A percentile compares a stretch with the other conserved stretches of the same genome.
These are phyloP conservation scores for Momotus momota DNA, from an alignment of 2,797 vertebrate species.

Conservation along the genomic window DNA sequence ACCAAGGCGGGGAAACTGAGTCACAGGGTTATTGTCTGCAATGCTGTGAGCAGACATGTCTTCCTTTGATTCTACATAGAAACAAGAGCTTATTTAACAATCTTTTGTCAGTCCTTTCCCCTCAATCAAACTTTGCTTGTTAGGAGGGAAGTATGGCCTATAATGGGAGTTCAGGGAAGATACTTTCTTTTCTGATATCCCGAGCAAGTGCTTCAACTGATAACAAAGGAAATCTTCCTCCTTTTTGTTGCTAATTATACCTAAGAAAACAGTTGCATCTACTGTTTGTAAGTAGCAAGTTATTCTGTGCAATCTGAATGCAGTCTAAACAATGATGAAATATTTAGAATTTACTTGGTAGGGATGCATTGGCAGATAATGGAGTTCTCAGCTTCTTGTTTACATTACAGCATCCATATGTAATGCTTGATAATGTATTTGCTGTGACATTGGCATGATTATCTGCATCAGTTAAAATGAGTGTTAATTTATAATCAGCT, in stretches of 20 bases:
- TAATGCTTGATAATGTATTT: conserved; percentile 23
- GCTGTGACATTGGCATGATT: conserved; percentile 1
- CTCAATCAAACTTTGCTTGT: background rate
- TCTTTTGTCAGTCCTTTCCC: background rate
- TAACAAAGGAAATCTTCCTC: background rate
- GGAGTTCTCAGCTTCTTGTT: conserved; percentile 34
- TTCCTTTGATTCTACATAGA: background rate
- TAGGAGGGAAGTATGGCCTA: background rate
- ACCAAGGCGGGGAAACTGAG: background rate
- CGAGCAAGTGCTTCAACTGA: background rate
- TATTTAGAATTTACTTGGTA: background rate
- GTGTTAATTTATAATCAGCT: background rate
- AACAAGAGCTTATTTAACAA: background rate
- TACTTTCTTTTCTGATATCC: background rate
- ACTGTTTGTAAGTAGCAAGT: background rate
- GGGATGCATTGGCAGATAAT: background rate
- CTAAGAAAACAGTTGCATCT: background rate
- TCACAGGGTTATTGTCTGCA: background rate
- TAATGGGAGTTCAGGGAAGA: background rate
- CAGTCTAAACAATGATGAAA: conserved; percentile 5
- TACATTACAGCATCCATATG: background rate
- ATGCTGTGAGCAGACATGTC: background rate
- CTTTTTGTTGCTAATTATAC: background rate
- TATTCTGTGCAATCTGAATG: background rate
- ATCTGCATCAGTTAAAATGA: conserved; percentile 38